Evolutionary conservation across 35 echinoderm and acorn worm genomes (phyloP), one percentile per base, ranked within the genome.

Genomic region (Eucidaris tribuloides): DNA sequence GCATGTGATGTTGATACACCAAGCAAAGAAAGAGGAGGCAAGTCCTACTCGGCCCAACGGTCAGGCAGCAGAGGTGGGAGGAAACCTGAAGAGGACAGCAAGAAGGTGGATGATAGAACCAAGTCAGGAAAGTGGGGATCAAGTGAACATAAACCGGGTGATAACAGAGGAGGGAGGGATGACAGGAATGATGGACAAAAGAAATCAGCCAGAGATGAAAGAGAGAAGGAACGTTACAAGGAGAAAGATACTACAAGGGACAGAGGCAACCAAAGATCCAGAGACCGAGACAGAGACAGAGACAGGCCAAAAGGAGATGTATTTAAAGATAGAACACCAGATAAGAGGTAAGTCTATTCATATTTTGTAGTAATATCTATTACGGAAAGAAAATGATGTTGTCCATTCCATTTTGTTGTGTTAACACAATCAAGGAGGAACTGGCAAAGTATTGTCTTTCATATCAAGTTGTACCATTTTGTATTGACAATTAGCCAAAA

Each of bases 31-130:
- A 81, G 84, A 23, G 78, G 65, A 19, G 78, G 78, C 28, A 92
- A 92, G 57, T 82, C 84, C 1, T 92, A 87, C 58, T 87, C 90
- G 0, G 83, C 83, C 56, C 83, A 86, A 38, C 56, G 90, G 35
- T 81, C 45, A 25, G 90, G 63, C 22, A 84, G 68, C 43, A 52
- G 80, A n/a, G 23, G 29, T 55, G 79, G 65, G 42, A 65, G 46
- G 68, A 46, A 77, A 44, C 32, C 24, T 5, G 41, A 74, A 32
- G 61, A 78, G 61, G 65, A 23, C 17, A 19, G 18, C 19, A 74
- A 68, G 42, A 61, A 36, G 54, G 40, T 17, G 36, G 7, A 52
- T 9, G 48, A 52, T n/a, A 52, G n/a, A n/a, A 52, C 9, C 48
- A 52, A 52, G n/a, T 11, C 48, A 11, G 68, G 68, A 14, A 74